These are phyloP conservation scores for Tyrophagus putrescentiae DNA, from an alignment of 1,140 invertebrate species.

Conservation along the genomic window DNA sequence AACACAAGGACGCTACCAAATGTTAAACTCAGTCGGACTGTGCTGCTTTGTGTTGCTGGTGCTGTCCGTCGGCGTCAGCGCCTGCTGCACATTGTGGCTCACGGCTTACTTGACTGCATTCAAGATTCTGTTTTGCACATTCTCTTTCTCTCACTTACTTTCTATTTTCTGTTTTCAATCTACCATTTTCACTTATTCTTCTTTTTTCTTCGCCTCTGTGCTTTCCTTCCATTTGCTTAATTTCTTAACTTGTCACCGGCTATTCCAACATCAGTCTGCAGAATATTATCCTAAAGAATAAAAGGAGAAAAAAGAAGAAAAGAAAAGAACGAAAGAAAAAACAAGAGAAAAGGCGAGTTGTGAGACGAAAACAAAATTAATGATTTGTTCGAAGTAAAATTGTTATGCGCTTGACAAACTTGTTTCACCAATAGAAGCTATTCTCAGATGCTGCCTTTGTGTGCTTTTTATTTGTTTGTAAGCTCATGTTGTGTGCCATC, in stretches of 20 bases:
- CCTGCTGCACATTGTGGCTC: no score
- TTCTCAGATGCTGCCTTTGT: not conserved
- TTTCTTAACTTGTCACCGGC: conserved; percentile 15
- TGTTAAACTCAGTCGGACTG: no score
- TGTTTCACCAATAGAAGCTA: conserved; percentile 3
- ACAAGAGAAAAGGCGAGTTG: not conserved
- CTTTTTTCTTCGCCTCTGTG: no score
- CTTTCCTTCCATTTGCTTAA: conserved; percentile 10
- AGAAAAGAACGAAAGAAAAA: not conserved
- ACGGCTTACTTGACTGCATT: no score
- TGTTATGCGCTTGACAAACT: conserved; percentile 10
- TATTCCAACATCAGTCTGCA: not conserved
- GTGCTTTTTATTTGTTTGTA: not conserved
- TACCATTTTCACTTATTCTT: no score
- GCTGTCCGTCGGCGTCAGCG: no score
- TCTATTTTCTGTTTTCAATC: no score
- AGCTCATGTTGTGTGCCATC: conserved; percentile 4
- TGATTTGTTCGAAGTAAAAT: conserved; percentile 13
- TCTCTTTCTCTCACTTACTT: no score
- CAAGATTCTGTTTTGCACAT: no score
- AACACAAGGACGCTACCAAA: no score
- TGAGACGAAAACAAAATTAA: conserved; percentile 4
- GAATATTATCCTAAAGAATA: conserved; percentile 8
- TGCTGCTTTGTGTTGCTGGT: no score
- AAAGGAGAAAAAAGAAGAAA: not conserved